A percentile compares a stretch with the other conserved stretches of the same genome.
phyloP scores from a whole-genome alignment of 2,888 invertebrate genomes.

The Acleris holmiana region DNA sequence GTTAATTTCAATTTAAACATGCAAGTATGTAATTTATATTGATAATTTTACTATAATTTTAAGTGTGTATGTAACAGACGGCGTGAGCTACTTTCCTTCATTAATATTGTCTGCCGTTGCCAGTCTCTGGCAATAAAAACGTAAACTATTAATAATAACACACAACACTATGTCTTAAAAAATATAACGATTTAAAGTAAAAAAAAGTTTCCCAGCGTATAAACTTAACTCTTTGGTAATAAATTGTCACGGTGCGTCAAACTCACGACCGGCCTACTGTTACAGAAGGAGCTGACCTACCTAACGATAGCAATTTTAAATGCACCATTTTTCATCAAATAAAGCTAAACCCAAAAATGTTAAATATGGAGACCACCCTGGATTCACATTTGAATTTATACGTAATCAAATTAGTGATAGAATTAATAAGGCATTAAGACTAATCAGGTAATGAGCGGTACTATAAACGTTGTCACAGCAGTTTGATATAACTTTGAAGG shows the following conservation, averaged over 20 bases:
- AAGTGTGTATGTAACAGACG: too few species aligned
- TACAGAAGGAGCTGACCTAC: conserved; percentile 56
- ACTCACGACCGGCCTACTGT: conserved; percentile 65
- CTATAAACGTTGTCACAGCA: conserved; percentile 50
- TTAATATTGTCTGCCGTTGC: too few species aligned
- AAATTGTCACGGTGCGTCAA: conserved; percentile 70
- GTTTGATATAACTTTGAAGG: not conserved
- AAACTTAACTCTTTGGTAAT: conserved; percentile 50
- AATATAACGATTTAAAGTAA: too few species aligned
- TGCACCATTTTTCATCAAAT: conserved; percentile 56
- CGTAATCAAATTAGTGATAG: conserved; percentile 52
- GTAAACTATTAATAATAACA: too few species aligned
- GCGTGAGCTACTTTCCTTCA: too few species aligned
- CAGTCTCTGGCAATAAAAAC: too few species aligned
- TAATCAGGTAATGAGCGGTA: conserved; percentile 63
- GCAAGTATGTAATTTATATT: too few species aligned
- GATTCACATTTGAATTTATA: conserved; percentile 41
- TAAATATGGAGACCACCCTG: conserved; percentile 66
- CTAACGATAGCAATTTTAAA: conserved; percentile 65
- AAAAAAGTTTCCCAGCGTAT: conserved; percentile 23
- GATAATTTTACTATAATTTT: too few species aligned
- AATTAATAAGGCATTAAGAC: conserved; percentile 69
- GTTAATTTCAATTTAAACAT: too few species aligned
- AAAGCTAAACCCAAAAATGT: conserved; percentile 46
- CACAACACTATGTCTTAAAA: too few species aligned